Percentiles rank a stretch among this genome's conserved stretches.
These are phyloP conservation scores for Hystrix cristata DNA, from an alignment of 2,113 vertebrate species.

Conservation along the genomic window DNA sequence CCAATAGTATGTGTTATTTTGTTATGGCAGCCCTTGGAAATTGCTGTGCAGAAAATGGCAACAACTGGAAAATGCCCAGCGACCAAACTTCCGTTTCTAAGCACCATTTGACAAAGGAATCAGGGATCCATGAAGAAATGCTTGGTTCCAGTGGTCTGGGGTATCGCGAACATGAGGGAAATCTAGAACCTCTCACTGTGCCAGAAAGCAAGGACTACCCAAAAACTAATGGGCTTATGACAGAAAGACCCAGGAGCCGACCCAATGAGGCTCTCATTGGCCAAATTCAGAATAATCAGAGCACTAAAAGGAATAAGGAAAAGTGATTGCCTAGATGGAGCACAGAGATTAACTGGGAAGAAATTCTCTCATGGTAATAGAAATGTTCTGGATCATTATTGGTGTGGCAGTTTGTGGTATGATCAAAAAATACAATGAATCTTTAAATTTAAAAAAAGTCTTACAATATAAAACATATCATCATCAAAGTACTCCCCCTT, in stretches of 20 bases:
- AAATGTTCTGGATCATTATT: neutral
- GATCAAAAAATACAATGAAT: neutral
- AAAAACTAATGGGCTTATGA: neutral
- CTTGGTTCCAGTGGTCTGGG: neutral
- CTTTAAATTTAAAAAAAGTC: neutral
- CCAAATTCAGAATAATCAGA: neutral
- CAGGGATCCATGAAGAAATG: neutral
- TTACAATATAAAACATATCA: neutral
- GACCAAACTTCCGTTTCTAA: conserved; percentile 27
- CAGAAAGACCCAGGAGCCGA: neutral
- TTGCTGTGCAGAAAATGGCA: neutral
- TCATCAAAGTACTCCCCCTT: neutral
- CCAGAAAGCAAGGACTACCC: neutral
- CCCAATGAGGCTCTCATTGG: neutral
- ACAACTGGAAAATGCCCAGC: neutral
- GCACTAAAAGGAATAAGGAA: conserved; percentile 1
- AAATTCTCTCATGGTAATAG: neutral
- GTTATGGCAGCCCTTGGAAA: neutral
- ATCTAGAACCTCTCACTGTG: neutral
- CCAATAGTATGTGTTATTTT: neutral
- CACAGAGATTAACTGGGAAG: neutral
- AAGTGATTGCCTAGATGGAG: neutral
- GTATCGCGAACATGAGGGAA: neutral
- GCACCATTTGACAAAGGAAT: neutral
- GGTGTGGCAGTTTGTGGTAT: neutral